Evolutionary conservation across 2,888 invertebrate species (phyloP), one percentile per base, ranked within the genome.

Genomic region (Coecobrya sp.): DNA sequence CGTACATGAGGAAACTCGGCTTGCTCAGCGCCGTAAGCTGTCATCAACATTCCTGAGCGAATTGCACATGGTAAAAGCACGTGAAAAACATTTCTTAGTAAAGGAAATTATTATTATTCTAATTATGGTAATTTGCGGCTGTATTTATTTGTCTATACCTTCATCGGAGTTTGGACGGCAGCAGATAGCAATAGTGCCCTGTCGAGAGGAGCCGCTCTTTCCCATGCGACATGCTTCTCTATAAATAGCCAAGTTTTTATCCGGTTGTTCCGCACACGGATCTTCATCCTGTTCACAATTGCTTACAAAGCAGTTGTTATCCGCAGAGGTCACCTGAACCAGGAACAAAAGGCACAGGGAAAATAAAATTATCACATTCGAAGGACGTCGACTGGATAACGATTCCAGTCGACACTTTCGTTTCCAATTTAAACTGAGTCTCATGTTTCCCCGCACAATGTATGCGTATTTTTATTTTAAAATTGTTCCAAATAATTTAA

Each of bases 1-100:
- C n/a, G n/a, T n/a, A n/a, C n/a, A n/a, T 89, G 89, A 0, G 89
- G 89, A 27, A 89, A 89, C n/a, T 89, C 89, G 65, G 81, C 81
- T 0, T 49, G 68, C 22, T 89, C 89, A 13, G 89, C 89, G 2
- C 89, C 89, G 19, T 89, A 89, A 11, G 89, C 89, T 0, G 89
- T 89, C 81, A 89, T 89, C 10, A 89, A 22, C 89, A 89, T 89
- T 52, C 81, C 86, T 87, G 11, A 4, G 55, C 42, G 11, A 49
- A 1, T 13, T 49, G 4, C 11, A 13, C 49, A 42, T 42, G n/a
- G n/a, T 10, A 42, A 42, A 42, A 10, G 4, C 42, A 42, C 42
- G 42, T 42, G 42, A 10, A 42, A 52, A 52, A 52, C 16, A 13
- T 30, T 16, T 76, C n/a, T 45, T n/a, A 42, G 27, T 16, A 1